phyloP scores from a whole-genome alignment of 2,113 vertebrate species.

The Halcyon malimbica region DNA sequence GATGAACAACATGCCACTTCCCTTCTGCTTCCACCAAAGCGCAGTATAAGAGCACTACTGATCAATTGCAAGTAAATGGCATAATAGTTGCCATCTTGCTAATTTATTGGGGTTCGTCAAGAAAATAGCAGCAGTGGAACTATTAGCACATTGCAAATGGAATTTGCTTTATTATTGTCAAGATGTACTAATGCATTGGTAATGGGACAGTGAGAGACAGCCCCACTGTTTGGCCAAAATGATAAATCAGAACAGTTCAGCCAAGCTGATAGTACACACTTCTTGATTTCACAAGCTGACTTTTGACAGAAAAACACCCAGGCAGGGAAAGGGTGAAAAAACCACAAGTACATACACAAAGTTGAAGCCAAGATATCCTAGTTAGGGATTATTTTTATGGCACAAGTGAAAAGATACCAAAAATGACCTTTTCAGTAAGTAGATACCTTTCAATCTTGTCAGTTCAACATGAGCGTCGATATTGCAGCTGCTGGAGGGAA shows the following conservation, averaged over 20 bases:
- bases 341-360: neutral
- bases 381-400: slow-evolving; percentile 4
- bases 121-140: neutral
- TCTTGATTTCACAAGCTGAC: neutral
- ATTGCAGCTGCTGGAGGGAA: neutral
- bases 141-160: neutral
- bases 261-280: neutral
- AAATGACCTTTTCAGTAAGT: slow-evolving; percentile 10
- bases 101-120: neutral
- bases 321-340: neutral
- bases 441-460: slow-evolving; percentile 32
- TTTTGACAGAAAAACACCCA: neutral
- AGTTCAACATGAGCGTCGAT: neutral
- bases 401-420: neutral
- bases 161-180: neutral
- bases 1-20: neutral
- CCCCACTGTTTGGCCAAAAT: neutral
- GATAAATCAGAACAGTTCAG: neutral
- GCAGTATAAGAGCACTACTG: neutral
- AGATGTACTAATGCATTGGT: neutral
- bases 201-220: neutral
- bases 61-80: neutral
- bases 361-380: neutral
- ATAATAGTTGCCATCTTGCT: neutral
- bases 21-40: neutral